Conservation (phyloP, 2,113 vertebrate species). For the Anoplopoma fimbria region DNA sequence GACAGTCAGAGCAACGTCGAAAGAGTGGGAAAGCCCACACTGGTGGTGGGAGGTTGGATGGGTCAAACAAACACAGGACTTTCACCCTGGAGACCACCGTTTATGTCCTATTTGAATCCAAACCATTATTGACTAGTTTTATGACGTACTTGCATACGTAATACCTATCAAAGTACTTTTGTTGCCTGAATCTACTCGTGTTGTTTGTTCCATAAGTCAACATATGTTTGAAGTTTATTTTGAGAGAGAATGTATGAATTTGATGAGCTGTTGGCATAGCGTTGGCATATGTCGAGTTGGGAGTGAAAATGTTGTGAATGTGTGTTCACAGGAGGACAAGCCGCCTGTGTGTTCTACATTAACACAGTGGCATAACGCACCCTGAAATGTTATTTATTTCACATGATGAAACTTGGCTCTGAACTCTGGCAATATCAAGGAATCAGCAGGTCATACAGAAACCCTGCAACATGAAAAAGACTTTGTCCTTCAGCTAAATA, state of each 20-base stretch:
- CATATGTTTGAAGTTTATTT: not conserved
- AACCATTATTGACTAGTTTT: no score
- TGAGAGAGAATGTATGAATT: not conserved
- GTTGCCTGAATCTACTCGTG: not conserved
- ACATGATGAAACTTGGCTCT: slow-evolving; percentile 34
- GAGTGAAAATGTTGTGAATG: not conserved
- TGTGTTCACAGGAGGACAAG: not conserved
- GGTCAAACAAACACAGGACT: not conserved
- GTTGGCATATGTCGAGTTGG: not conserved
- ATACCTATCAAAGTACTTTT: not conserved
- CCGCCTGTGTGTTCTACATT: not conserved
- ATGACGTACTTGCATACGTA: not conserved
- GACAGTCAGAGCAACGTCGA: no score
- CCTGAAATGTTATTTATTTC: not conserved
- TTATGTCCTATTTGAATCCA: not conserved
- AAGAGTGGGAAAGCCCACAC: not conserved
- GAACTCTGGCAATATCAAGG: slow-evolving; percentile 21
- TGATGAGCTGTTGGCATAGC: no score
- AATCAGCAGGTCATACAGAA: slow-evolving; percentile 4
- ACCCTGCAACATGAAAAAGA: slow-evolving; percentile 3
- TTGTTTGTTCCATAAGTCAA: not conserved
- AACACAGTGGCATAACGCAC: no score
- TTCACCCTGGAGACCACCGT: not conserved
- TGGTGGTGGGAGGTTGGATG: not conserved
- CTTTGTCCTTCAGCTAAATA: slow-evolving; percentile 21